Evolutionary conservation across 2,888 invertebrate species (phyloP).

Genomic region (Cremastinae sp.): DNA sequence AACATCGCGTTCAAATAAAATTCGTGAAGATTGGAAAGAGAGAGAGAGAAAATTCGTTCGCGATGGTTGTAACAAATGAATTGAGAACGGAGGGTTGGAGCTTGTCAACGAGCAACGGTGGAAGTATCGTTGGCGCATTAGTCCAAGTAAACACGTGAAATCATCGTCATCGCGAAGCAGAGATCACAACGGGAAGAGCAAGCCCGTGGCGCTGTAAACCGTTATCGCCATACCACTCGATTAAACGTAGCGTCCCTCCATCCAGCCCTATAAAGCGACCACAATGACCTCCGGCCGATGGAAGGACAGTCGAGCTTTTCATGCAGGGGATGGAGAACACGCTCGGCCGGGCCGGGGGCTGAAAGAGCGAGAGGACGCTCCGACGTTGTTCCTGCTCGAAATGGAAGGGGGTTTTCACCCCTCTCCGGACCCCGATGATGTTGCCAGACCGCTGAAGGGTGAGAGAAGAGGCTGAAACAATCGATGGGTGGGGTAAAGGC

Average conservation of each 20-base stretch:
- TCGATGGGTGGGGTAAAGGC: neutral
- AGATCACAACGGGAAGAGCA: constrained; percentile 44
- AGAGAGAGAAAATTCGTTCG: too few relatives aligned
- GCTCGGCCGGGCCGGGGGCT: constrained; percentile 11
- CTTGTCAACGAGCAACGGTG: constrained; percentile 44
- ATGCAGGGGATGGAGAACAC: constrained; percentile 25
- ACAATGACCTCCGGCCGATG: constrained; percentile 64
- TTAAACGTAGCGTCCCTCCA: constrained; percentile 69
- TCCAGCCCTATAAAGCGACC: constrained; percentile 64
- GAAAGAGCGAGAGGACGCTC: constrained; percentile 25
- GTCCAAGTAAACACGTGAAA: constrained; percentile 34
- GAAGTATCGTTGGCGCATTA: constrained; percentile 28
- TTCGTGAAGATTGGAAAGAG: too few relatives aligned
- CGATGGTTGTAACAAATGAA: too few relatives aligned
- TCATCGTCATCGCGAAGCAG: constrained; percentile 30
- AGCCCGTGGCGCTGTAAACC: constrained; percentile 62
- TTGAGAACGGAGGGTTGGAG: constrained; percentile 9
- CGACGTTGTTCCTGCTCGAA: constrained; percentile 19
- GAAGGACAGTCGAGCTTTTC: constrained; percentile 54
- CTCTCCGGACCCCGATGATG: constrained; percentile 25
- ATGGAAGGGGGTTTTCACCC: constrained; percentile 14
- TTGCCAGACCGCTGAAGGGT: constrained; percentile 33
- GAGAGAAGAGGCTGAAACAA: constrained; percentile 35
- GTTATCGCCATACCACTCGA: constrained; percentile 71
- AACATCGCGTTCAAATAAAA: too few relatives aligned